phyloP scores from a whole-genome alignment of 1,140 invertebrate species.

The Paraescarpia echinospica region DNA sequence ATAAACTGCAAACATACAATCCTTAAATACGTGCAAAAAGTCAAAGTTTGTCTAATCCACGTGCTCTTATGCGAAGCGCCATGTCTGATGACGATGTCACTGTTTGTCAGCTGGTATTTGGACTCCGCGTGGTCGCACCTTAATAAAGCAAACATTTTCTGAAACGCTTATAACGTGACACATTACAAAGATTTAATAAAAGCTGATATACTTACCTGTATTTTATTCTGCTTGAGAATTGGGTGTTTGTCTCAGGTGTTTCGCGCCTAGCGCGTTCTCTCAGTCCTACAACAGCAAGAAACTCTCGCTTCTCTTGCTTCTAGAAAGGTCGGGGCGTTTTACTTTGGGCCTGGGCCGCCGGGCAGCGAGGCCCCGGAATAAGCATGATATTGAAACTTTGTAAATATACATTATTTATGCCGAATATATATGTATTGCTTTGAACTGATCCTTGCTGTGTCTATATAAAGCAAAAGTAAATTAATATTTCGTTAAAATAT shows the following conservation, averaged over 20 bases:
- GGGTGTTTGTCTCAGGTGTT: neutral
- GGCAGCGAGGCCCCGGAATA: neutral
- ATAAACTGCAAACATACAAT: neutral
- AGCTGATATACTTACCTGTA: neutral
- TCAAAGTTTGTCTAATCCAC: neutral
- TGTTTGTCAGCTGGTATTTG: neutral
- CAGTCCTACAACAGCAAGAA: neutral
- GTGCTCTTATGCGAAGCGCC: neutral
- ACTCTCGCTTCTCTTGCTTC: neutral
- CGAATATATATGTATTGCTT: neutral
- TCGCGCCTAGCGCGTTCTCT: neutral
- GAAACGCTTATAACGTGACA: neutral
- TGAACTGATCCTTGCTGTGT: neutral
- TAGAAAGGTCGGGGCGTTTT: slow-evolving; percentile 3
- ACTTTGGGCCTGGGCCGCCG: neutral
- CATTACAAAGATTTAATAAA: neutral
- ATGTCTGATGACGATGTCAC: neutral
- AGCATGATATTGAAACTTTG: neutral
- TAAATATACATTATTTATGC: neutral
- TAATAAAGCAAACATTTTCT: neutral
- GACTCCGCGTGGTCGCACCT: neutral
- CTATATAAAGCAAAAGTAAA: neutral
- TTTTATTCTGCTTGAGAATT: neutral
- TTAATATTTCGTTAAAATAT: neutral
- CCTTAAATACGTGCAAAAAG: neutral